Base-by-base conservation (phyloP, 2,797 vertebrate species). In the Decapterus maruadsi region DNA sequence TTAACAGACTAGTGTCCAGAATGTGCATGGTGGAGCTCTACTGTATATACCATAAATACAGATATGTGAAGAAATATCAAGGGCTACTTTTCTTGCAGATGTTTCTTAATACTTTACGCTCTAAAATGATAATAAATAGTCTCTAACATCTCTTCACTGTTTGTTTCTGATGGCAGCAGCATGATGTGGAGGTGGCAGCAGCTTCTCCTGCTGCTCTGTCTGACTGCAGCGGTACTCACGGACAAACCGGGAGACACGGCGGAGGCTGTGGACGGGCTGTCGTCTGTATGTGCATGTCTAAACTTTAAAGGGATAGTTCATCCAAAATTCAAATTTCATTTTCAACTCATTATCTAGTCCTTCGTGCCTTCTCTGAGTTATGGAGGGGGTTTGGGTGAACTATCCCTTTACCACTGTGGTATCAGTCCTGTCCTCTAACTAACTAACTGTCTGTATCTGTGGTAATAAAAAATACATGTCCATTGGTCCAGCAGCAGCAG, bases 151-250 rank as follows among this genome's bases (percentile, higher is more conserved):
- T 38, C 43, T 50, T 8, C 40, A 61, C 51, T 64, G 45, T 4
- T 26, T 26, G 26, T 26, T 26, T 26, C 26, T 26, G 26, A 26
- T 26, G 1, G 3, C 26, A 26, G 26, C 26, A 43, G 43, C 45
- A 88, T 53, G 17, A 91, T 86, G 88, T 56, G 7, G 12, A 3
- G 31, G 12, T 60, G 31, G 4, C 1, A 5, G n/a, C 48, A 16
- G 13, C 14, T 20, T 54, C 40, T 74, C 51, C 70, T 78, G 1
- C 48, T 90, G 69, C 75, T 89, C 72, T 75, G 84, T 55, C 2
- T 86, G 29, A 22, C 68, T 40, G 50, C 78, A 53, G 31, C 26
- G 1, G 43, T 55, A 4, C 31, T 45, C 3, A 9, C 70, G 2
- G 53, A 17, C 12, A n/a, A 20, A 7, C 4, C 43, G 3, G 64